phyloP scores from a whole-genome alignment of 2,797 vertebrate genomes.

The Lacerta agilis region DNA sequence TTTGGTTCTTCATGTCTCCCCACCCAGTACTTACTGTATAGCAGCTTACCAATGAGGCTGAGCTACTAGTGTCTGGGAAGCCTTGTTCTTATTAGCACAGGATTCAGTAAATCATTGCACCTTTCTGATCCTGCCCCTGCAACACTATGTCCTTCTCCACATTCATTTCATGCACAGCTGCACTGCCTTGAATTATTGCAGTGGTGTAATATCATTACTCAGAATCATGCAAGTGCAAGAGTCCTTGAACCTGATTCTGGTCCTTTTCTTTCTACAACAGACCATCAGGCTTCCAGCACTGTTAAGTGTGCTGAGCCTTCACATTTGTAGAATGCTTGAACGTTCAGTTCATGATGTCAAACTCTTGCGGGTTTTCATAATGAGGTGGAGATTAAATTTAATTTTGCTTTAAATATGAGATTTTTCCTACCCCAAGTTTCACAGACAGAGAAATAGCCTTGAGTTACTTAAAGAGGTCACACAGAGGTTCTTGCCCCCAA shows the following conservation, averaged over 20 bases:
- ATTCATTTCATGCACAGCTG: neutral
- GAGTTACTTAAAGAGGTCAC: constrained; percentile 39
- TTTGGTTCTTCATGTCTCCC: neutral
- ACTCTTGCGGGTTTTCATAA: neutral
- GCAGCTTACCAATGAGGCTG: neutral
- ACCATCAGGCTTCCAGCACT: too few species aligned
- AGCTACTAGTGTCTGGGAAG: neutral
- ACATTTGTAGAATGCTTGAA: neutral
- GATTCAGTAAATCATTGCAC: neutral
- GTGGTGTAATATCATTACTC: too few species aligned
- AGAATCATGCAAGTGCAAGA: neutral
- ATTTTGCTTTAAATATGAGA: constrained; percentile 2
- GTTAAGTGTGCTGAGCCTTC: neutral
- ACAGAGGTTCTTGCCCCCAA: constrained; percentile 30
- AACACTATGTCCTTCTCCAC: neutral
- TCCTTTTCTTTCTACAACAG: neutral
- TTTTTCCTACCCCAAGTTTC: neutral
- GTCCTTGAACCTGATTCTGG: neutral
- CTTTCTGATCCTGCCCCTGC: neutral
- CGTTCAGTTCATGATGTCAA: neutral
- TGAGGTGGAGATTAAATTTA: neutral
- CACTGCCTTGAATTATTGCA: neutral
- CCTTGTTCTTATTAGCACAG: neutral
- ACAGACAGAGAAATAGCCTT: constrained; percentile 2
- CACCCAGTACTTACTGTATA: neutral